Percentiles rank a stretch among this genome's conserved stretches.
Conservation (phyloP, 2,113 vertebrate species). For the Pimephales promelas region DNA sequence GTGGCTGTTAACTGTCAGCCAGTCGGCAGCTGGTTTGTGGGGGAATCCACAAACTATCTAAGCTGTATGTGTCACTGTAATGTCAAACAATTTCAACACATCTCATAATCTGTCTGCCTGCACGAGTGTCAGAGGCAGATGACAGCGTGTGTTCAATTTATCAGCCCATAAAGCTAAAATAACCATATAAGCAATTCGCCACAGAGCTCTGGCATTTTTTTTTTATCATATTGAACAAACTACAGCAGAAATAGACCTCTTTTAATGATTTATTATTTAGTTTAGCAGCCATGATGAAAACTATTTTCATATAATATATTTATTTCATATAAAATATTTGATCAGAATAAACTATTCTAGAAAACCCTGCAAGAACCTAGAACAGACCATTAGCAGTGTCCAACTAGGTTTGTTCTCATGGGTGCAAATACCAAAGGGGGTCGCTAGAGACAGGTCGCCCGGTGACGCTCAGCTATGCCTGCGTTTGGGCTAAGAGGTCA, state of each 20-base stretch:
- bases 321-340: not conserved
- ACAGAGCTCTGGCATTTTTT: not conserved
- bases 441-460: constrained; percentile 64
- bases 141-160: constrained; percentile 39
- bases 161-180: constrained; percentile 28
- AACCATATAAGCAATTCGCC: not conserved
- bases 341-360: not conserved
- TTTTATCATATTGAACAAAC: not conserved
- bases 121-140: constrained; percentile 43
- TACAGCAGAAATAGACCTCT: not conserved
- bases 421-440: constrained; percentile 37
- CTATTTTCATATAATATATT: not conserved
- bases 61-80: constrained; percentile 55
- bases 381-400: not conserved
- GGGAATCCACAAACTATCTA: constrained; percentile 60
- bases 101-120: constrained; percentile 13
- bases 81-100: constrained; percentile 63
- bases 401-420: constrained; percentile 32
- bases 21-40: constrained; percentile 27
- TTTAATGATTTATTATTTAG: not conserved
- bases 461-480: constrained; percentile 67
- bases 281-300: not conserved
- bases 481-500: constrained; percentile 65
- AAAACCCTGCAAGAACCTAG: not conserved
- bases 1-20: constrained; percentile 21